These are phyloP conservation scores for Eupithecia abbreviata DNA, from an alignment of 2,888 invertebrate genomes.

Conservation along the genomic window DNA sequence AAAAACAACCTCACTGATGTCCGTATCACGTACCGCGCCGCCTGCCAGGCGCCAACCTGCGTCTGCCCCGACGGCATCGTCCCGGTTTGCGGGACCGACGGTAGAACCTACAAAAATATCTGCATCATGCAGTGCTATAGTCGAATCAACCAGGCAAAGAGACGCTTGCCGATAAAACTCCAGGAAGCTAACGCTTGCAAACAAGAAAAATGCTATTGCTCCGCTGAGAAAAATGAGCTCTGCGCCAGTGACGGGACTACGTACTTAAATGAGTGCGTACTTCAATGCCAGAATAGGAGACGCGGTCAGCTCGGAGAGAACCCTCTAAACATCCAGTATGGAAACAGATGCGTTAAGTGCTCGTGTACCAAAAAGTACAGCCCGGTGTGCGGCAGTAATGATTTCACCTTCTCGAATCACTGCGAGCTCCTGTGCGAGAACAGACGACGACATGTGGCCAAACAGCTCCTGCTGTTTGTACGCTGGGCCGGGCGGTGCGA, in stretches of 20 bases:
- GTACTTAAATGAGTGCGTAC: slow-evolving; percentile 51
- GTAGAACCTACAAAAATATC: slow-evolving; percentile 54
- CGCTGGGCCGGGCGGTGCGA: slow-evolving; percentile 45
- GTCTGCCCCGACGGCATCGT: slow-evolving; percentile 39
- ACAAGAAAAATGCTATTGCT: slow-evolving; percentile 42
- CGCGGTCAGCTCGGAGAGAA: slow-evolving; percentile 40
- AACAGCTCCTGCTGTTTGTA: slow-evolving; percentile 34
- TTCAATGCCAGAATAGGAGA: slow-evolving; percentile 51
- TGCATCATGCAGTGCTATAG: slow-evolving; percentile 54
- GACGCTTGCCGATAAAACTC: slow-evolving; percentile 36
- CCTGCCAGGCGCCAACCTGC: slow-evolving; percentile 43
- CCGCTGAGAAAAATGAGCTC: slow-evolving; percentile 35
- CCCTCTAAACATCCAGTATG: slow-evolving; percentile 38
- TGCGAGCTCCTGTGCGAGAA: slow-evolving; percentile 54
- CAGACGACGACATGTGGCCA: slow-evolving; percentile 23
- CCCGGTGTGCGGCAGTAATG: slow-evolving; percentile 57
- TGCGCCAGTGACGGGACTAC: slow-evolving; percentile 55
- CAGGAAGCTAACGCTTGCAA: slow-evolving; percentile 46
- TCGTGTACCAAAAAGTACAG: slow-evolving; percentile 43
- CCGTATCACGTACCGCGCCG: slow-evolving; percentile 8
- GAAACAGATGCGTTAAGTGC: slow-evolving; percentile 50
- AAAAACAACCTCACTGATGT: slow-evolving; percentile 24
- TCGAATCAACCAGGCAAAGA: slow-evolving; percentile 26
- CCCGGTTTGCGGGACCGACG: slow-evolving; percentile 58
- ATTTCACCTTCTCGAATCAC: slow-evolving; percentile 49